phyloP scores from a whole-genome alignment of 1,140 invertebrate genomes.

The Melanaphis sacchari region DNA sequence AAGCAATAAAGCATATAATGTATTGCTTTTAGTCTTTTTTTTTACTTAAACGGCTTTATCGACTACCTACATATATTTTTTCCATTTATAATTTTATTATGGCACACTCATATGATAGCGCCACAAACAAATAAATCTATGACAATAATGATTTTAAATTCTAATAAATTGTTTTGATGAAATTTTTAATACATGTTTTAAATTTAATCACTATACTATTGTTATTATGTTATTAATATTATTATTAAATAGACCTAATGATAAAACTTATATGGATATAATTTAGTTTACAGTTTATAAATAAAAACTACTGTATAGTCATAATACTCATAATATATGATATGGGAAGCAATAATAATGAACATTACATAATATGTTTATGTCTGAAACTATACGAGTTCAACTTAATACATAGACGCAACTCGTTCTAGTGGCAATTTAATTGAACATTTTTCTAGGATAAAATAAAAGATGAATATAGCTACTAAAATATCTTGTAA shows the following conservation, averaged over 20 bases:
- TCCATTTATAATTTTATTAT: not conserved
- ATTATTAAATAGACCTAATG: not conserved
- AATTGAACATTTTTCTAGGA: not conserved
- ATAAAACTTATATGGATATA: not conserved
- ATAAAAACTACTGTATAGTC: not conserved
- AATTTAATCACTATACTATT: not conserved
- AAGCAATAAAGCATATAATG: not conserved
- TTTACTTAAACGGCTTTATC: not conserved
- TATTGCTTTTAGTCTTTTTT: not conserved
- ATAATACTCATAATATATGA: not conserved
- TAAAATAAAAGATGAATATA: not conserved
- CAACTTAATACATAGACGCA: not conserved
- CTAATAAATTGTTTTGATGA: not conserved
- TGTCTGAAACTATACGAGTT: not conserved
- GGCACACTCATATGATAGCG: not conserved
- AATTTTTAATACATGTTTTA: not conserved
- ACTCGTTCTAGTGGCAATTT: not conserved
- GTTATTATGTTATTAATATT: not conserved
- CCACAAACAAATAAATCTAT: not conserved
- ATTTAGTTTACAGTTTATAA: not conserved
- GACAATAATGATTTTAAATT: not conserved
- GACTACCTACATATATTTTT: not conserved
- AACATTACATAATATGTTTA: not conserved
- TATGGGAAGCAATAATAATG: not conserved
- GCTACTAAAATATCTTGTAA: not conserved